These are phyloP conservation scores for Bombus polaris DNA, from an alignment of 1,140 invertebrate genomes.

Conservation along the genomic window DNA sequence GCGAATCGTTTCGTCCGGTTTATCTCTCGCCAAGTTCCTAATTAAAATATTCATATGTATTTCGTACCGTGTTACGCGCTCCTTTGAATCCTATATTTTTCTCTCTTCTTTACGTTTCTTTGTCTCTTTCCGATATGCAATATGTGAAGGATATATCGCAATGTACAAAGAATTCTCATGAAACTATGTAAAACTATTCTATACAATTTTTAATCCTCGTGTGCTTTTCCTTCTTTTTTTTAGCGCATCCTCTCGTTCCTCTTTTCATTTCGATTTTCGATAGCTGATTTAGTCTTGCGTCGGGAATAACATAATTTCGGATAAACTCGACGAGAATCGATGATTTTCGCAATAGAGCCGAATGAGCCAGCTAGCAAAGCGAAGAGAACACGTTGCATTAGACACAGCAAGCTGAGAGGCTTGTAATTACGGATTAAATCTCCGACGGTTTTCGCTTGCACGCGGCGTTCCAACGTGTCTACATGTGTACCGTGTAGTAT, in stretches of 20 bases:
- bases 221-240: too few species aligned
- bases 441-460: neutral
- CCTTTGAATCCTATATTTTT: neutral
- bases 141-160: too few species aligned
- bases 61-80: neutral
- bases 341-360: constrained; percentile 32
- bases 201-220: too few species aligned
- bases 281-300: neutral
- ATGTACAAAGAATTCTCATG: too few species aligned
- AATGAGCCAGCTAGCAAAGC: neutral
- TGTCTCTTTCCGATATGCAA: too few species aligned
- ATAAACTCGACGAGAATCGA: constrained; percentile 16
- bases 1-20: constrained; percentile 11
- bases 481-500: constrained; percentile 1
- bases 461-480: neutral
- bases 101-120: neutral
- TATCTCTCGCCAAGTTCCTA: constrained; percentile 21
- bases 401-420: constrained; percentile 13
- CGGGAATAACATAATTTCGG: constrained; percentile 30
- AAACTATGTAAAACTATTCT: too few species aligned
- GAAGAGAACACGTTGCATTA: constrained; percentile 15
- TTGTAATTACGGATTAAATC: constrained; percentile 42
- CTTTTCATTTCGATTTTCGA: neutral
- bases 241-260: too few species aligned
- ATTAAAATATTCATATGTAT: constrained; percentile 57